Base-by-base conservation (phyloP, 2,797 vertebrate species). In the Oreortyx pictus region DNA sequence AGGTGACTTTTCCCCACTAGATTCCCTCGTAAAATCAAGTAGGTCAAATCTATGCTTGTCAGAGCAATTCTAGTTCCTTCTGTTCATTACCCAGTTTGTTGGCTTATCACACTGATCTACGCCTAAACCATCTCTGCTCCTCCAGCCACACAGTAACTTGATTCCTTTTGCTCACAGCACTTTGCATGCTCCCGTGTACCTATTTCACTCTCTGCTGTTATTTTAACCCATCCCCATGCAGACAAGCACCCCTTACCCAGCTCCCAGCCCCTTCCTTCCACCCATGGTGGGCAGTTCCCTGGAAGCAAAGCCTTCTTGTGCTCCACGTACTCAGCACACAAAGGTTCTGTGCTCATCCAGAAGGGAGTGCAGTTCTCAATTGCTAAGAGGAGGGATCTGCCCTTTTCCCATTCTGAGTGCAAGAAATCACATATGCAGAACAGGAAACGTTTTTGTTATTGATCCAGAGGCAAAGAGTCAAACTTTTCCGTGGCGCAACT, bases 21-120 rank as follows among this genome's bases (percentile, higher is more conserved):
- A 43, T 37, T 78, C 64, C 75, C 71, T 75, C 49, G 72, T 59
- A 83, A 59, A 90, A 41, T 56, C 50, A 79, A 79, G 37, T 24
- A 89, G 75, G 72, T 79, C 46, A 68, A 85, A 82, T 47, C 44
- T 19, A 33, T 39, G 56, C 72, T 65, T 60, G 43, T 14, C 5
- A 9, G 64, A 89, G 92, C 68, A 83, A 50, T 57, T 81, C 74
- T 70, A 56, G 44, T 33, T 86, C 66, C 78, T 81, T 52, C 29
- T 39, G 10, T 41, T 85, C 50, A 82, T 87, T 70, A 89, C 24
- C 39, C 65, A 68, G 61, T 35, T 62, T 91, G 72, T 83, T 74
- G 66, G 29, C 39, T 76, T 76, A 70, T n/a, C 16, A 33, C 3
- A 7, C 31, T 77, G 65, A 90, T 44, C 61, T 22, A 46, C 16